Percentiles rank a stretch among this genome's conserved stretches.
phyloP scores from a whole-genome alignment of 2,113 vertebrate species.

The Toxotes chatareus region DNA sequence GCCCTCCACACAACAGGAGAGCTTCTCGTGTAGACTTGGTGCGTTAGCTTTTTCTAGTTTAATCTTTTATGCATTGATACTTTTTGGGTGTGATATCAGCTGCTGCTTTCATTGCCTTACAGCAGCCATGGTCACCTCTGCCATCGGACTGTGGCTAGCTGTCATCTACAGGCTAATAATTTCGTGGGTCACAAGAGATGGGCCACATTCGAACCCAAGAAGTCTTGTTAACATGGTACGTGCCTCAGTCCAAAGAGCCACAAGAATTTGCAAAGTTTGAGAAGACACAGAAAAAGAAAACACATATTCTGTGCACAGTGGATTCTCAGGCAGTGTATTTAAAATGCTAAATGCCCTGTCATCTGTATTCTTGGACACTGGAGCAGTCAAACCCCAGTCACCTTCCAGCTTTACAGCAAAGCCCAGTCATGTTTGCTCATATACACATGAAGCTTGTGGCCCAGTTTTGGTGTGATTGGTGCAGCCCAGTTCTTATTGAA shows the following conservation, averaged over 20 bases:
- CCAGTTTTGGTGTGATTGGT: neutral
- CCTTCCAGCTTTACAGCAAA: neutral
- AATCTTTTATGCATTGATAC: too few relatives aligned
- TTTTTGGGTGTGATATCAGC: too few relatives aligned
- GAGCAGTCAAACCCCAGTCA: neutral
- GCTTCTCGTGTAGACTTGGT: too few relatives aligned
- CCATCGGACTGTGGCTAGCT: slow-evolving; percentile 12
- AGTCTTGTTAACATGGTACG: slow-evolving; percentile 4
- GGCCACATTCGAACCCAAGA: slow-evolving; percentile 10
- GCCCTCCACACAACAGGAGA: too few relatives aligned
- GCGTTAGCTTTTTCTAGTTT: too few relatives aligned
- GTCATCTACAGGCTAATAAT: slow-evolving; percentile 6
- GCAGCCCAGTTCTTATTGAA: too few relatives aligned
- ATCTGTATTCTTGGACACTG: too few relatives aligned
- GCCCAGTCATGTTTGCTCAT: neutral
- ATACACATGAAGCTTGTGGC: neutral
- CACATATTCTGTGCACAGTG: neutral
- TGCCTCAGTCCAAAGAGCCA: neutral
- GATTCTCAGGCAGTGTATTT: neutral
- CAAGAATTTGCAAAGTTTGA: neutral
- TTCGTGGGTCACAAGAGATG: slow-evolving; percentile 9
- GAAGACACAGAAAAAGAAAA: neutral
- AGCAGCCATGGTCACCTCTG: slow-evolving; percentile 1
- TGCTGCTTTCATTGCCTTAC: too few relatives aligned
- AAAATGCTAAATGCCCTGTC: neutral